A percentile compares a stretch with the other conserved stretches of the same genome.
phyloP scores from a whole-genome alignment of 2,113 vertebrate genomes.

The Murina feae region DNA sequence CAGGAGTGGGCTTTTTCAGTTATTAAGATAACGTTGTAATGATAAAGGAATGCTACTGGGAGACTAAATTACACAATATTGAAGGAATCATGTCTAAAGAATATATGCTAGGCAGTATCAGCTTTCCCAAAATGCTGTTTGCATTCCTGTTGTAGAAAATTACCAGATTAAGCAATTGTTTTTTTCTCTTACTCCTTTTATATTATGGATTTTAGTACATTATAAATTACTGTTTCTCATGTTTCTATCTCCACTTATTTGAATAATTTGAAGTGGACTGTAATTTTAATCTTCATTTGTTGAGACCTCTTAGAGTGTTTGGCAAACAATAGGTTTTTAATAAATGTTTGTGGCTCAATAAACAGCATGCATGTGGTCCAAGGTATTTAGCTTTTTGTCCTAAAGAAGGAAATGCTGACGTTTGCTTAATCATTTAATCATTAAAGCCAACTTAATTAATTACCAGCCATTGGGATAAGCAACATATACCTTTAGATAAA shows the following conservation, averaged over 20 bases:
- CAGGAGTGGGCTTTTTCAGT: neutral
- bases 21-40: neutral
- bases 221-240: neutral
- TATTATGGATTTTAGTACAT: neutral
- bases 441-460: neutral
- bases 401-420: neutral
- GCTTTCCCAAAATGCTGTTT: neutral
- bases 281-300: neutral
- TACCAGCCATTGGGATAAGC: neutral
- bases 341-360: neutral
- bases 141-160: neutral
- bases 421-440: neutral
- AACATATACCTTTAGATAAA: neutral
- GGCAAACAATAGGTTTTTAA: neutral
- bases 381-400: neutral
- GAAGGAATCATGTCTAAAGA: neutral
- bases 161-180: neutral
- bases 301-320: neutral
- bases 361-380: neutral
- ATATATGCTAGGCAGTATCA: neutral
- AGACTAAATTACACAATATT: neutral
- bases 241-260: neutral
- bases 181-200: neutral
- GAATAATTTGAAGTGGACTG: neutral
- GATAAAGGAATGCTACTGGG: neutral